These are phyloP conservation scores for Parauchenoglanis punctatus DNA, from an alignment of 2,797 vertebrate species.

Conservation along the genomic window DNA sequence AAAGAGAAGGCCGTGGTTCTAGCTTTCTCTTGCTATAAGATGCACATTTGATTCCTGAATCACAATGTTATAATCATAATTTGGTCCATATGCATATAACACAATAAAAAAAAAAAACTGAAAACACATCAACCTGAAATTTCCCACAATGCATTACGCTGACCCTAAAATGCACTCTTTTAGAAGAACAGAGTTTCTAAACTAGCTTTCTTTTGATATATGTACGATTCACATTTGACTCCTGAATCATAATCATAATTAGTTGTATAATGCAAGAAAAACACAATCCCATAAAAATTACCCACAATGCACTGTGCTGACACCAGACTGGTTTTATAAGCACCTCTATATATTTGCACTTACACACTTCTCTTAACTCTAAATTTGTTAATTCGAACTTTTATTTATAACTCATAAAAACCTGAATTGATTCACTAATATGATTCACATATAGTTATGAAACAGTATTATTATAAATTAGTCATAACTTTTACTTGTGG, in stretches of 20 bases:
- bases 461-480: neutral
- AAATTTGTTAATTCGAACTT: neutral
- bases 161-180: neutral
- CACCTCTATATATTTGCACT: neutral
- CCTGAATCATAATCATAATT: neutral
- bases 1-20: neutral
- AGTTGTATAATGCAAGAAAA: neutral
- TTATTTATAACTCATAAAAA: neutral
- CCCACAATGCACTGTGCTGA: neutral
- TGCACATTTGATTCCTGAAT: conserved; percentile 7
- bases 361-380: too few species aligned
- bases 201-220: neutral
- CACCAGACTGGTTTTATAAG: neutral
- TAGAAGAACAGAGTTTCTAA: neutral
- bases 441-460: neutral
- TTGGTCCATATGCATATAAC: neutral
- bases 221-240: neutral
- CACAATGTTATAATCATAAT: neutral
- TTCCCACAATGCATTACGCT: neutral
- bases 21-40: neutral
- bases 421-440: neutral
- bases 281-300: neutral
- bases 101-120: neutral
- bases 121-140: neutral
- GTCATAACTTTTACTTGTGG: neutral